phyloP scores from a whole-genome alignment of 1,140 invertebrate species.

The Philopotamus ludificatus region DNA sequence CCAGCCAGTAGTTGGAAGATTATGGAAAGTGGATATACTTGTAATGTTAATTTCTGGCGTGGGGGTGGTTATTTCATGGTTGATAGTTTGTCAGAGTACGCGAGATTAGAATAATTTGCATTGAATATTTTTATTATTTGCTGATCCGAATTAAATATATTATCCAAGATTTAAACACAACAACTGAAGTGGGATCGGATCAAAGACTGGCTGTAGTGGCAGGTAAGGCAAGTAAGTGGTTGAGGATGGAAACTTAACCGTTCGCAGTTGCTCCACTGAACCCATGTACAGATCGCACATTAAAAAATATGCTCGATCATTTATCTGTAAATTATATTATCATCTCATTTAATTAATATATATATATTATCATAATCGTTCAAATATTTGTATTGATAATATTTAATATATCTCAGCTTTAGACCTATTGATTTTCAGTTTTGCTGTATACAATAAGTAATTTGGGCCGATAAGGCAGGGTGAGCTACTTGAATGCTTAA shows the following conservation, averaged over 20 bases:
- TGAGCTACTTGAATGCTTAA: conserved; percentile 34
- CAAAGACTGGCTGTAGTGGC: conserved; percentile 13
- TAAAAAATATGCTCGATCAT: too few species aligned
- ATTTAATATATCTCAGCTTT: not conserved
- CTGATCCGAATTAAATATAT: too few species aligned
- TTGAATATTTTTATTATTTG: too few species aligned
- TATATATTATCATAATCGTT: not conserved
- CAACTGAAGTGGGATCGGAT: not conserved
- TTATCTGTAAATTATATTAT: too few species aligned
- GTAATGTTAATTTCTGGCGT: conserved; percentile 40
- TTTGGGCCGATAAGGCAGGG: conserved; percentile 4
- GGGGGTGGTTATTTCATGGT: conserved; percentile 19
- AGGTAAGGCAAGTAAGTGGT: conserved; percentile 3
- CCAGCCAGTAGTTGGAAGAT: too few species aligned
- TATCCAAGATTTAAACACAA: too few species aligned
- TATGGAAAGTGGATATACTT: conserved; percentile 42
- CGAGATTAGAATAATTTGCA: conserved; percentile 17
- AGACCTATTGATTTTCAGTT: not conserved
- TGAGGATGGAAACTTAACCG: not conserved
- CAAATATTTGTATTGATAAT: not conserved
- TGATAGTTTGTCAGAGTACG: conserved; percentile 24
- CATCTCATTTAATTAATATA: too few species aligned
- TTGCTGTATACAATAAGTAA: not conserved
- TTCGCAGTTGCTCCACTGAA: not conserved
- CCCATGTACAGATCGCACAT: not conserved